A percentile compares a stretch with the other conserved stretches of the same genome.
Evolutionary conservation across 2,113 vertebrate genomes (phyloP).

Genomic region (Cromileptes altivelis): DNA sequence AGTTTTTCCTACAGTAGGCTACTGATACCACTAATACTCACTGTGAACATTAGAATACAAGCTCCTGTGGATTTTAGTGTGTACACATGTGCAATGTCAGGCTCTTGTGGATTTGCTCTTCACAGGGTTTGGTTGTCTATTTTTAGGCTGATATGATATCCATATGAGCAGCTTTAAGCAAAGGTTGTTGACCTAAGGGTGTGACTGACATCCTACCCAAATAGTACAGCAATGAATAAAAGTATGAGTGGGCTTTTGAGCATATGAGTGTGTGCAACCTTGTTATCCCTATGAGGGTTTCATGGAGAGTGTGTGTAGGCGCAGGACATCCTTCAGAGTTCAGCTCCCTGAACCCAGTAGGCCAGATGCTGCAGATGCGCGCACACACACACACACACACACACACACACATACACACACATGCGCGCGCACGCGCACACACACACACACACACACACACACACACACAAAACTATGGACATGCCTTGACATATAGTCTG

Average conservation of each 20-base stretch:
- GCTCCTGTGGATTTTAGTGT: constrained; percentile 34
- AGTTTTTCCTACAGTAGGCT: constrained; percentile 25
- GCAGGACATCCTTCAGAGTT: constrained; percentile 73
- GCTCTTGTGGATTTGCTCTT: constrained; percentile 42
- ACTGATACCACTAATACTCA: background rate
- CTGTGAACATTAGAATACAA: constrained; percentile 16
- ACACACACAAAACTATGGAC: constrained; percentile 22
- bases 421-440: constrained; percentile 35
- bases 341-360: constrained; percentile 67
- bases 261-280: constrained; percentile 43
- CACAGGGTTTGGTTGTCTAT: constrained; percentile 55
- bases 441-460: constrained; percentile 15
- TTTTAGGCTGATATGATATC: constrained; percentile 72
- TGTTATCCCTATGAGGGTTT: constrained; percentile 68
- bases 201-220: constrained; percentile 66
- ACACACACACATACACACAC: constrained; percentile 24
- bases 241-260: constrained; percentile 69
- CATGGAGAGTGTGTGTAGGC: constrained; percentile 65
- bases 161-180: constrained; percentile 72
- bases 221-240: constrained; percentile 64
- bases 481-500: constrained; percentile 46
- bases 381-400: constrained; percentile 13
- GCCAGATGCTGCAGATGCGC: constrained; percentile 73
- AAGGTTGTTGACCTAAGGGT: constrained; percentile 68
- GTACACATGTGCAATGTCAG: constrained; percentile 24